Evolutionary conservation across 1,140 invertebrate species (phyloP).

Genomic region (Stegodyphus mimosarum): DNA sequence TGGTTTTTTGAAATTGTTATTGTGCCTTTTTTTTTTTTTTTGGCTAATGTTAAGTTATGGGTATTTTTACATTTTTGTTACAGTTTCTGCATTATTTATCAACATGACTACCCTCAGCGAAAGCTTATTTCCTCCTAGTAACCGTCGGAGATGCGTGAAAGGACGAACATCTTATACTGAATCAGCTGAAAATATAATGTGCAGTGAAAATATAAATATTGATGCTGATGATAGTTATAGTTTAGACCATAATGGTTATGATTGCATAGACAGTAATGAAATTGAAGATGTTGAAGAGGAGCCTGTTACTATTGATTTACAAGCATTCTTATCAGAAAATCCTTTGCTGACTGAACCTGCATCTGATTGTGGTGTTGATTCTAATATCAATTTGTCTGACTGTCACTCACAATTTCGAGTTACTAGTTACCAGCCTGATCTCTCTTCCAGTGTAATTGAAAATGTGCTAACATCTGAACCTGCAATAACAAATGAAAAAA

Average conservation of each 20-base stretch:
- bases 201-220: slow-evolving; percentile 4
- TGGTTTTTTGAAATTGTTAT: too few species aligned
- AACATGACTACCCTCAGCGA: neutral
- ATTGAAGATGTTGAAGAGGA: slow-evolving; percentile 32
- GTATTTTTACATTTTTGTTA: too few species aligned
- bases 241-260: neutral
- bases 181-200: slow-evolving; percentile 14
- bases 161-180: slow-evolving; percentile 28
- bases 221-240: slow-evolving; percentile 12
- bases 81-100: neutral
- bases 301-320: slow-evolving; percentile 44
- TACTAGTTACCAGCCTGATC: slow-evolving; percentile 10
- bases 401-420: slow-evolving; percentile 48
- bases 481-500: neutral
- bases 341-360: slow-evolving; percentile 27
- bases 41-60: too few species aligned
- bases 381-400: slow-evolving; percentile 2
- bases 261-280: neutral
- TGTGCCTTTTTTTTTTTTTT: too few species aligned
- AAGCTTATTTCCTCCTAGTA: neutral
- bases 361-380: slow-evolving; percentile 19
- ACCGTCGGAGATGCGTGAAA: slow-evolving; percentile 27
- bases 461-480: neutral
- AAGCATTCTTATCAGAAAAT: slow-evolving; percentile 29
- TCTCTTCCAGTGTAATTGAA: neutral